phyloP scores from a whole-genome alignment of 2,113 vertebrate genomes.

The Phyllopteryx taeniolatus region DNA sequence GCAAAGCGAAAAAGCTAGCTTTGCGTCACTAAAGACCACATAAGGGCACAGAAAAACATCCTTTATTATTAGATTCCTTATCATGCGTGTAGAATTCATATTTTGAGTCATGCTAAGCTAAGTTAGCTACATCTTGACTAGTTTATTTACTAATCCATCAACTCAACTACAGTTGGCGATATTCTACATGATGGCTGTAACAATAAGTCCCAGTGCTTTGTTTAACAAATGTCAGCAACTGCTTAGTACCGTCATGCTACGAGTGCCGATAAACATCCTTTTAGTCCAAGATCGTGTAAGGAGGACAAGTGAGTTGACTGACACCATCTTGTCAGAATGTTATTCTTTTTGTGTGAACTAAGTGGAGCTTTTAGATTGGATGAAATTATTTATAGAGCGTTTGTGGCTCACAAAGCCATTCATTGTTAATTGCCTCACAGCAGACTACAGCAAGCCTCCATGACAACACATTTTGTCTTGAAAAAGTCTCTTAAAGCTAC shows the following conservation, averaged over 20 bases:
- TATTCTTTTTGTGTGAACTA: constrained; percentile 20
- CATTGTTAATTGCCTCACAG: background rate
- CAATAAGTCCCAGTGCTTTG: no score
- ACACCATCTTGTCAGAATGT: constrained; percentile 8
- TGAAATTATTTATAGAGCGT: constrained; percentile 30
- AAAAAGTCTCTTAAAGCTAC: background rate
- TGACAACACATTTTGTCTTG: background rate
- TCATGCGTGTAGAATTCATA: background rate
- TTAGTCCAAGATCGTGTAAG: background rate
- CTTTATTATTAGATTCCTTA: background rate
- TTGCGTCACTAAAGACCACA: background rate
- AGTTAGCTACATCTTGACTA: background rate
- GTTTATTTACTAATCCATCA: background rate
- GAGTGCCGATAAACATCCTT: background rate
- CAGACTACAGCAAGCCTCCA: background rate
- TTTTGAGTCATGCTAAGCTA: background rate
- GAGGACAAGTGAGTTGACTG: background rate
- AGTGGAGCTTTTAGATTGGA: constrained; percentile 23
- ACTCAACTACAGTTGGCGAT: background rate
- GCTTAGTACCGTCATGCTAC: background rate
- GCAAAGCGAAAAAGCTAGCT: background rate
- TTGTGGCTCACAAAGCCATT: constrained; percentile 18
- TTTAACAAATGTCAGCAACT: no score
- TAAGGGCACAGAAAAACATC: no score
- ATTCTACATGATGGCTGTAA: background rate